Base-by-base conservation (phyloP, 2,888 invertebrate genomes). In the Dryocosmus kuriphilus region DNA sequence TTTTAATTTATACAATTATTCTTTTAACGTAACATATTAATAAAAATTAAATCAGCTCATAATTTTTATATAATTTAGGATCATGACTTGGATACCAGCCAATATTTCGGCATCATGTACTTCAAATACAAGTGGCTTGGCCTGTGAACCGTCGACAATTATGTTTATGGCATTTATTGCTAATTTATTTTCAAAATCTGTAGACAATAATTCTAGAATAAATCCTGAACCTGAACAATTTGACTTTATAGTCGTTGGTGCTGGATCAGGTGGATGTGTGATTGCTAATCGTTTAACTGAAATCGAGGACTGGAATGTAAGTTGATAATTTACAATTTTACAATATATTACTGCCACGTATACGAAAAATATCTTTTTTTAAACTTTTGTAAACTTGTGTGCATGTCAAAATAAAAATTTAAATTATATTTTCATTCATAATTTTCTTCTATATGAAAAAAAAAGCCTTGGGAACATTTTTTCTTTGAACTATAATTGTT, bases 201-300 rank as follows among this genome's bases (percentile, higher is more conserved):
- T 46, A 51, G n/a, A 22, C 38, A 8, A 22, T 22, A 55, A 55
- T 55, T n/a, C 51, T 3, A 55, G 1, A 27, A 55, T 30, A 22
- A 77, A n/a, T 14, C 60, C 22, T 63, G 19, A 9, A 30, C 41
- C 14, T 16, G 62, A 62, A 71, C 80, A 82, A 32, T 90, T 88
- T 71, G 90, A 90, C 75, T 90, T 90, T 57, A 80, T 90, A 8
- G 81, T 90, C 8, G 92, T 92, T 24, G 93, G 93, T 0, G 92
- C 88, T 3, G 93, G 94, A 35, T 92, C 93, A 0, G 93, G 93
- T 1, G 94, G 94, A 2, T 92, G 93, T 0, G 93, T 93, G 0
- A 81, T 94, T 1, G 93, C 94, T 0, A 92, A 89, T 77, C 89
- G 93, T 78, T 87, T 93, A 2, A 90, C 92, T 0, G 93, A 93